Evolutionary conservation across 2,113 vertebrate genomes (phyloP).

Genomic region (Sorex araneus): DNA sequence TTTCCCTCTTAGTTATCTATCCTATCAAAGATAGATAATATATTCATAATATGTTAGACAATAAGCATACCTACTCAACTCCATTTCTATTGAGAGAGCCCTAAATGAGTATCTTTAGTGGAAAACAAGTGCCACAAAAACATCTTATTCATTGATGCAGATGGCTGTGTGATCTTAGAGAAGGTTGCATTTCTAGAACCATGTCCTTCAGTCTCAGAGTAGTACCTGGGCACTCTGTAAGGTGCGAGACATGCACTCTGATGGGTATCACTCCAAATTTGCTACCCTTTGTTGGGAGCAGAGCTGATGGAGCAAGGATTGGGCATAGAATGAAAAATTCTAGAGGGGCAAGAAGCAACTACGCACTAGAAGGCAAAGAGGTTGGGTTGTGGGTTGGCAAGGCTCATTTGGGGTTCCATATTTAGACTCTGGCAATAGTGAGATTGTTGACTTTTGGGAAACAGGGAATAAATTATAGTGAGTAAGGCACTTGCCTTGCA

Average conservation of each 20-base stretch:
- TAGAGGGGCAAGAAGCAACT: conserved; percentile 9
- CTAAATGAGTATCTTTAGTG: neutral
- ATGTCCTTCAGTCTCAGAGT: neutral
- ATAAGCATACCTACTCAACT: neutral
- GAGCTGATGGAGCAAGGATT: neutral
- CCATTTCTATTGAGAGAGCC: conserved; percentile 5
- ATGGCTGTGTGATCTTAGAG: conserved; percentile 6
- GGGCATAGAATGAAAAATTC: neutral
- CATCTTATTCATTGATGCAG: neutral
- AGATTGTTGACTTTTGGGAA: neutral
- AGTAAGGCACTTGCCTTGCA: no score
- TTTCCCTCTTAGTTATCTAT: conserved; percentile 5
- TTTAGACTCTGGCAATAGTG: neutral
- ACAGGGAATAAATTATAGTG: neutral
- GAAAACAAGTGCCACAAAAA: neutral
- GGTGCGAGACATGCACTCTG: neutral
- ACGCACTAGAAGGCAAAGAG: neutral
- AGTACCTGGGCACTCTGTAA: neutral
- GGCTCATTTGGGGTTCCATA: neutral
- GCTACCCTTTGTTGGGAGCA: neutral
- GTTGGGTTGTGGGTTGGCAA: neutral
- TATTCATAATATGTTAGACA: neutral
- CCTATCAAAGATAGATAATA: neutral
- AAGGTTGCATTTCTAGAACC: neutral
- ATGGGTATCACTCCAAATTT: neutral